Evolutionary conservation across 2,797 vertebrate species (phyloP).

Genomic region (Lepus townsendii): DNA sequence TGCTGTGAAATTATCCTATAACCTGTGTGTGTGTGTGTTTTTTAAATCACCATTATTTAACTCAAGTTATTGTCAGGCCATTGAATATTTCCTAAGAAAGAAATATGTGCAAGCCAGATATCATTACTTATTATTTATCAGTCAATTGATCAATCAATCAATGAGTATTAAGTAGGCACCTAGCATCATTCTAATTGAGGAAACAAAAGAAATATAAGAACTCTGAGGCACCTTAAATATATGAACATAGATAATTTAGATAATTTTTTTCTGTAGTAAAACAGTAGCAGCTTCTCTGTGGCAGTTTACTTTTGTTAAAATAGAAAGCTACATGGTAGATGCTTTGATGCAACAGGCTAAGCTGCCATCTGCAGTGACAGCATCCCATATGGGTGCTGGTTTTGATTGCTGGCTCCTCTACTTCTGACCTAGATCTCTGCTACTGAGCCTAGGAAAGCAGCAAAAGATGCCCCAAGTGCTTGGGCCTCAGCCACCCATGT

Average conservation of each 20-base stretch:
- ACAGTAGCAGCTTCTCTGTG: neutral
- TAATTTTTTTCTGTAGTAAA: neutral
- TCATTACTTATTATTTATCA: neutral
- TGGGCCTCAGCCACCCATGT: no score
- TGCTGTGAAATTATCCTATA: conserved; percentile 9
- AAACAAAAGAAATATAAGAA: conserved; percentile 24
- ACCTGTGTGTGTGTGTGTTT: conserved; percentile 23
- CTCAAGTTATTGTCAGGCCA: neutral
- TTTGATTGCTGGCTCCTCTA: no score
- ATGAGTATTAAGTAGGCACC: neutral
- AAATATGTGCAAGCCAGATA: neutral
- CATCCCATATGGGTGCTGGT: no score
- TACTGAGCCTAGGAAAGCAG: no score
- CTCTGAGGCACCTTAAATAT: conserved; percentile 16
- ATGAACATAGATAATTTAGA: neutral
- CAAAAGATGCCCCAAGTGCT: no score
- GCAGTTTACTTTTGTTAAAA: conserved; percentile 1
- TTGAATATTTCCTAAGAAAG: conserved; percentile 25
- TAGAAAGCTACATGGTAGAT: neutral
- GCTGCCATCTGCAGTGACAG: no score
- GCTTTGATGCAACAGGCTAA: no score
- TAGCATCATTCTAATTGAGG: neutral
- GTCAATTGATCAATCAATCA: neutral
- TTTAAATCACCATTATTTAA: conserved; percentile 21
- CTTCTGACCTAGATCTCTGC: no score